Base-by-base conservation (phyloP, 2,113 vertebrate species). In the Urocynchramus pylzowi region DNA sequence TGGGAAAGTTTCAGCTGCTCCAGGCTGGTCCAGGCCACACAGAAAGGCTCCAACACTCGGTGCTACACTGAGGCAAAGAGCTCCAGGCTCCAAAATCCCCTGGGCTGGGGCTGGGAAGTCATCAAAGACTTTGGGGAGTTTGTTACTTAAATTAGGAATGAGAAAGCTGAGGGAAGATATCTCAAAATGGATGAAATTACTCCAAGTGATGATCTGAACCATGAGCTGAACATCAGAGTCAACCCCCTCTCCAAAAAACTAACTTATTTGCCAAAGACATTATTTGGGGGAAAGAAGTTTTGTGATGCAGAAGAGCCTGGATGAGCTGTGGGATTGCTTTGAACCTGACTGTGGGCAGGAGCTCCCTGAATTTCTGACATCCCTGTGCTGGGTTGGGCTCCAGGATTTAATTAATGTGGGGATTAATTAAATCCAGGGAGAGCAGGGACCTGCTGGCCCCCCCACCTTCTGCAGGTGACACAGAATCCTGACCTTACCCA, bases 21-120 rank as follows among this genome's bases (percentile, higher is more conserved):
- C 16, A 18, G 68, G 69, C 83, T 87, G 89, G 4, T 2, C 1
- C 16, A 18, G 68, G 49, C 30, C 52, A 49, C 50, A 16, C 59
- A 21, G 61, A 31, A 65, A 79, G 63, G n/a, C 60, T 53, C 35
- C 30, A 5, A 0, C 0, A 0, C 7, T 2, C 47, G 2, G 70
- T 27, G 5, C 61, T 21, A 71, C 84, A 49, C 47, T 23, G 41
- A 68, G 65, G 45, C 33, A 3, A 42, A 14, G 60, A 53, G 1
- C 65, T 59, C 31, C 39, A 5, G 59, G 35, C 19, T 85, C 16
- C 70, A 47, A 41, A 49, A 41, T 3, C 10, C 24, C 35, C 59
- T 41, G 82, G 14, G 5, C 10, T n/a, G 59, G n/a, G 69, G 49
- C 41, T 84, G 54, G 15, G 44, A 47, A 21, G 16, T 11, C 74